These are phyloP conservation scores for Acleris holmiana DNA, from an alignment of 2,888 invertebrate genomes.

Conservation along the genomic window DNA sequence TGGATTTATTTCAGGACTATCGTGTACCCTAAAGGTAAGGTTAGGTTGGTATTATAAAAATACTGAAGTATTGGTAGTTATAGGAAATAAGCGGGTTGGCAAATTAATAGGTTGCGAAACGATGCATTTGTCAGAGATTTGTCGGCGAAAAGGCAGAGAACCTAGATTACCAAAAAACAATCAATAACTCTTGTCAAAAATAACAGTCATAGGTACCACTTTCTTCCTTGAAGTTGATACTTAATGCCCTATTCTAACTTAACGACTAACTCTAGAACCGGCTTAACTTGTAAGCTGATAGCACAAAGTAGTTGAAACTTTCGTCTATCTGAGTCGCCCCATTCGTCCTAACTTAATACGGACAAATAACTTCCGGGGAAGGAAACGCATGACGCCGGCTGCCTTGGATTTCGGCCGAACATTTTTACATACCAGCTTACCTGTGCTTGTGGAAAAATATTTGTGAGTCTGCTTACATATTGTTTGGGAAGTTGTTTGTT, in stretches of 20 bases:
- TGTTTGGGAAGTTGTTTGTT: background rate
- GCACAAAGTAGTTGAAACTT: constrained; percentile 11
- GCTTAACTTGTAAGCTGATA: constrained; percentile 4
- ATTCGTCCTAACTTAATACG: constrained; percentile 14
- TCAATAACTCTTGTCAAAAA: background rate
- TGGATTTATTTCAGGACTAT: no score
- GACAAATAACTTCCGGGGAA: constrained; percentile 22
- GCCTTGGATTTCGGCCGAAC: constrained; percentile 5
- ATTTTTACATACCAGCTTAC: constrained; percentile 20
- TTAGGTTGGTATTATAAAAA: no score
- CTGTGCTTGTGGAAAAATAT: constrained; percentile 14
- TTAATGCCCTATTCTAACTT: background rate
- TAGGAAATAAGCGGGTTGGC: no score
- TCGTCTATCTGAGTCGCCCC: constrained; percentile 7
- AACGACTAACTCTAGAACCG: background rate
- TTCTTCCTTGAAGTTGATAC: background rate
- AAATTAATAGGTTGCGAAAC: no score
- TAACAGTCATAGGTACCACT: no score
- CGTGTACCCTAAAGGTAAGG: no score
- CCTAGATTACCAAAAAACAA: background rate
- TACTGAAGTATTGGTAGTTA: no score
- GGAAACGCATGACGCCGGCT: constrained; percentile 11
- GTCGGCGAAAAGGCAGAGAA: no score
- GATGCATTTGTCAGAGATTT: no score
- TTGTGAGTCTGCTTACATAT: constrained; percentile 7